phyloP scores from a whole-genome alignment of 1,140 invertebrate genomes.

The Drosophila mayri region DNA sequence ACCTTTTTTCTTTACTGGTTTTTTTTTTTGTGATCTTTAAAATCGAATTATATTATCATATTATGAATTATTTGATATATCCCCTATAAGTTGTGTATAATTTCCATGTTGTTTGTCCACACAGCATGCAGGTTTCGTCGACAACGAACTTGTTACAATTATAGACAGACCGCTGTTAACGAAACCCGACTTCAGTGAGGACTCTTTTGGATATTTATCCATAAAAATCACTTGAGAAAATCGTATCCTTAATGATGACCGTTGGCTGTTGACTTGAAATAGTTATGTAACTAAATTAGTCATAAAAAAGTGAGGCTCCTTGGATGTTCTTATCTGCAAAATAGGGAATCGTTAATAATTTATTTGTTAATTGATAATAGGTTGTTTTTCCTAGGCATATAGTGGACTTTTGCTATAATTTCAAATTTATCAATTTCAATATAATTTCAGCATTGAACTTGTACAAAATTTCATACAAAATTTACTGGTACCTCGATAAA shows the following conservation, averaged over 20 bases:
- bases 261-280: accelerated
- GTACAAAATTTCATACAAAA: slow-evolving; percentile 8
- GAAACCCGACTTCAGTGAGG: slow-evolving; percentile 91
- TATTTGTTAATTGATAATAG: neutral
- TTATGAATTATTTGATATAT: too few relatives aligned
- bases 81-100: too few relatives aligned
- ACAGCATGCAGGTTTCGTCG: slow-evolving; percentile 95
- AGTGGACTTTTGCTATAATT: neutral
- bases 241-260: neutral
- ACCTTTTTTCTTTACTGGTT: too few relatives aligned
- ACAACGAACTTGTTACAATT: slow-evolving; percentile 92
- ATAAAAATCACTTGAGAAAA: neutral
- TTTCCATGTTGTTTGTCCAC: slow-evolving; percentile 80
- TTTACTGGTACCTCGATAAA: neutral
- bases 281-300: too few relatives aligned
- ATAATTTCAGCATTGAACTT: slow-evolving; percentile 1
- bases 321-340: neutral
- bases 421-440: neutral
- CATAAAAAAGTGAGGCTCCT: neutral
- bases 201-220: slow-evolving; percentile 2
- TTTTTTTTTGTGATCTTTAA: too few relatives aligned
- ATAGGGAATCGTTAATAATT: neutral
- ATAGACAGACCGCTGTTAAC: slow-evolving; percentile 90
- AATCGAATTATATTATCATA: too few relatives aligned
- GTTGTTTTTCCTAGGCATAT: neutral